Evolutionary conservation across 35 echinoderm and acorn worm species (phyloP), one percentile per base, ranked within the genome.

Genomic region (Diadema setosum): DNA sequence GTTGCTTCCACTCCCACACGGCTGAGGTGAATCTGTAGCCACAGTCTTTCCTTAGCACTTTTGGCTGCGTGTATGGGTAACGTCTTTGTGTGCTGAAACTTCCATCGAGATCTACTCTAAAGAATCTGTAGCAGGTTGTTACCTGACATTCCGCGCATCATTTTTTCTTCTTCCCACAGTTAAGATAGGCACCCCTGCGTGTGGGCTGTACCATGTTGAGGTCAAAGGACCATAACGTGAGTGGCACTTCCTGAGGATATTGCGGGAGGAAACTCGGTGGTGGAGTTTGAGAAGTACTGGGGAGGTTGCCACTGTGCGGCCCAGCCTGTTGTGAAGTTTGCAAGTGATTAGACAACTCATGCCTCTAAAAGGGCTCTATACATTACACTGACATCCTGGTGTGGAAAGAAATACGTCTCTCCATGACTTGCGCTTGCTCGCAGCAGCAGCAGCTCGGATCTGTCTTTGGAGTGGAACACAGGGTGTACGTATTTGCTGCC

Each of bases 161-260:
- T 25, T 78, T 41, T n/a, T 41, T 41, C 73, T 9, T 25, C 33
- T 78, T 76, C 21, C 30, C n/a, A 20, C 5, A 39, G 14, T 25
- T 1, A n/a, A 12, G 11, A 42, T 78, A 78, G 24, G 40, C 73
- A 78, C 40, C 73, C 73, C 73, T 44, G 40, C 40, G 1, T 26
- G 17, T 78, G 73, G 73, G 44, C 44, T 44, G 27, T 78, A 78
- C 73, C 73, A 78, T 78, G 73, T 78, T 78, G 73, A 78, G 73
- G 73, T 78, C 73, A 78, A 78, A 78, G 73, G 73, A 78, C 73
- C 29, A 42, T 78, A 36, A 33, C 37, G n/a, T 78, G 73, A 78
- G 73, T 78, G 73, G 73, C 73, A 78, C 73, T 78, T 78, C 73
- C 73, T 78, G 73, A 78, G 73, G 73, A 78, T 78, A 78, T 78